Percentiles rank a stretch among this genome's conserved stretches.
phyloP scores from a whole-genome alignment of 2,888 invertebrate genomes.

The Apamea crenata region DNA sequence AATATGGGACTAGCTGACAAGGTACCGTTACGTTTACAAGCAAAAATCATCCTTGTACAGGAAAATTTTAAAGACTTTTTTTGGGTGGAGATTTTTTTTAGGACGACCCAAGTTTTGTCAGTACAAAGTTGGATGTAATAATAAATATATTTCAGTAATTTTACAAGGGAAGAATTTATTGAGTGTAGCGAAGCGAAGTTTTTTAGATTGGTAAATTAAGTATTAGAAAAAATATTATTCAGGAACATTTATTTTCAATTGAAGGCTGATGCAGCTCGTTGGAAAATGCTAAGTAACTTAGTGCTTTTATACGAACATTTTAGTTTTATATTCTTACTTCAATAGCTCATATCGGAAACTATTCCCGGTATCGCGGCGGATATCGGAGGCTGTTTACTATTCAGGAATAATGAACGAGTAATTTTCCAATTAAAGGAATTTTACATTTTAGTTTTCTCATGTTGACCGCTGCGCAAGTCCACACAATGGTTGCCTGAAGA shows the following conservation, averaged over 20 bases:
- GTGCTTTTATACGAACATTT: constrained; percentile 10
- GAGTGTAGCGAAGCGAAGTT: constrained; percentile 46
- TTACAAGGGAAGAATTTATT: constrained; percentile 50
- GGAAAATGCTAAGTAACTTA: constrained; percentile 9
- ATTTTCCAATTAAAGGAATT: not conserved
- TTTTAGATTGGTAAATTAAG: constrained; percentile 51
- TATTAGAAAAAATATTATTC: constrained; percentile 41
- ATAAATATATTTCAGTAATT: constrained; percentile 66
- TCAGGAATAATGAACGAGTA: not conserved
- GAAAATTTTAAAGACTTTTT: constrained; percentile 10
- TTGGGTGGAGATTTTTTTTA: constrained; percentile 13
- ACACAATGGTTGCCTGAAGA: not conserved
- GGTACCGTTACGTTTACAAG: constrained; percentile 38
- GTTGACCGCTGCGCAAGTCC: not conserved
- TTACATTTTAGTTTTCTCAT: not conserved
- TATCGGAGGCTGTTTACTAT: constrained; percentile 10
- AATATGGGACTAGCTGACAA: constrained; percentile 64
- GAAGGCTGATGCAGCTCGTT: not conserved
- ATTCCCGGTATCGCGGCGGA: not conserved
- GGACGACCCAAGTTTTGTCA: constrained; percentile 54
- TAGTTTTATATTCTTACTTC: not conserved
- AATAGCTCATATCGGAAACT: not conserved
- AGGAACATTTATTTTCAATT: constrained; percentile 30
- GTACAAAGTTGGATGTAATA: constrained; percentile 61
- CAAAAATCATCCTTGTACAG: constrained; percentile 39